phyloP scores from a whole-genome alignment of 2,113 vertebrate species.

The Phylloscopus whistleri region DNA sequence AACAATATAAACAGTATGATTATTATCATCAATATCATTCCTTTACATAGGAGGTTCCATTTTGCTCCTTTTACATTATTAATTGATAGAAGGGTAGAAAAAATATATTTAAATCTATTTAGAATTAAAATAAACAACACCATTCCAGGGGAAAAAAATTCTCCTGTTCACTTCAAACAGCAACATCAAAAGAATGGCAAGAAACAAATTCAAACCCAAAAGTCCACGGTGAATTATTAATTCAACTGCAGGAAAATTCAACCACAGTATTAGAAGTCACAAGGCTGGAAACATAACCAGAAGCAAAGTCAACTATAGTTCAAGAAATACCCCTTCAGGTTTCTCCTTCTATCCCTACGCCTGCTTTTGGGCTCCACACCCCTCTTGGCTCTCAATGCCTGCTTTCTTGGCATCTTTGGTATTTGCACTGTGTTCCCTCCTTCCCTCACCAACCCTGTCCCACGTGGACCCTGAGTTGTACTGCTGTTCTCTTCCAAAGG shows the following conservation, averaged over 20 bases:
- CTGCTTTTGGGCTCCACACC: background rate
- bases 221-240: background rate
- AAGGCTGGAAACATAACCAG: background rate
- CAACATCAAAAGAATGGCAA: background rate
- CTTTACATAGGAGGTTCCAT: background rate
- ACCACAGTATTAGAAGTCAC: background rate
- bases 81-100: background rate
- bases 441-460: background rate
- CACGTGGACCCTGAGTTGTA: fast-evolving
- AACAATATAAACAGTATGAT: background rate
- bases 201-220: background rate
- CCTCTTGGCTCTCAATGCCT: fast-evolving
- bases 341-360: fast-evolving
- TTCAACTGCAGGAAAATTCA: background rate
- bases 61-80: background rate
- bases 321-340: background rate
- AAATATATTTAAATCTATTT: background rate
- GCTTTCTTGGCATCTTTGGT: background rate
- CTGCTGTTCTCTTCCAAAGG: background rate
- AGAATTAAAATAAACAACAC: background rate
- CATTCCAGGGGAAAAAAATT: background rate
- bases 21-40: background rate
- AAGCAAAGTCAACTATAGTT: background rate
- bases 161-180: background rate
- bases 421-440: background rate